Conservation (phyloP, 2,113 vertebrate genomes). For the Ploceus nigricollis region DNA sequence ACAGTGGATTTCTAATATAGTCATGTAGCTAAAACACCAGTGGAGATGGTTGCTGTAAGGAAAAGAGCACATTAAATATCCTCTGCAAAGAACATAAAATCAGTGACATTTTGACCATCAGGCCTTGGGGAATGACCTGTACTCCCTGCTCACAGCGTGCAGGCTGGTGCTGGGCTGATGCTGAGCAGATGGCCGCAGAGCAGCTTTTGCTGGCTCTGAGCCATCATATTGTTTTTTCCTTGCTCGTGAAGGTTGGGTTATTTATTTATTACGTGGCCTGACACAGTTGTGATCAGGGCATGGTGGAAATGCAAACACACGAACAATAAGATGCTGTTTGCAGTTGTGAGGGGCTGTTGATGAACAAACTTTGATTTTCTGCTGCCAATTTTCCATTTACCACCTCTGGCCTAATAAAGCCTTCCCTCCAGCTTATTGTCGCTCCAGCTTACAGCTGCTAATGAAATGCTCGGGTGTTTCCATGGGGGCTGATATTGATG, state of each 20-base stretch:
- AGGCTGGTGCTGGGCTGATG: conserved; percentile 1
- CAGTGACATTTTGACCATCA: conserved; percentile 44
- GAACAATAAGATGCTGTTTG: not conserved
- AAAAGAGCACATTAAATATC: not conserved
- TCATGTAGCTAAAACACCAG: not conserved
- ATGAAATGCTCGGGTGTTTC: conserved; percentile 21
- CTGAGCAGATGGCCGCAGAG: conserved; percentile 44
- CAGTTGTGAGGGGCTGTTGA: not conserved
- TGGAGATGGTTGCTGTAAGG: not conserved
- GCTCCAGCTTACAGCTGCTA: not conserved
- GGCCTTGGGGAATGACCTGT: conserved; percentile 33
- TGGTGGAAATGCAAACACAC: not conserved
- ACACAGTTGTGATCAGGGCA: not conserved
- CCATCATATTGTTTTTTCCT: not conserved
- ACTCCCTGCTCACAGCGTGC: rapidly evolving
- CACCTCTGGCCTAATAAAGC: not conserved
- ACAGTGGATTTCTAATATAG: not conserved
- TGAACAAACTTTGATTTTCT: not conserved
- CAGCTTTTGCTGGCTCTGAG: not conserved
- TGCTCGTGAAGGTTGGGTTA: not conserved
- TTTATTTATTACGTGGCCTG: not conserved
- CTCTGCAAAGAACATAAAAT: conserved; percentile 13
- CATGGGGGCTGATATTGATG: conserved; percentile 2
- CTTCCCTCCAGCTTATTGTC: not conserved
- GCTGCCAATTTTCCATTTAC: conserved; percentile 1